These are phyloP conservation scores for Danio choprae DNA, from an alignment of 2,797 vertebrate genomes.

Conservation along the genomic window DNA sequence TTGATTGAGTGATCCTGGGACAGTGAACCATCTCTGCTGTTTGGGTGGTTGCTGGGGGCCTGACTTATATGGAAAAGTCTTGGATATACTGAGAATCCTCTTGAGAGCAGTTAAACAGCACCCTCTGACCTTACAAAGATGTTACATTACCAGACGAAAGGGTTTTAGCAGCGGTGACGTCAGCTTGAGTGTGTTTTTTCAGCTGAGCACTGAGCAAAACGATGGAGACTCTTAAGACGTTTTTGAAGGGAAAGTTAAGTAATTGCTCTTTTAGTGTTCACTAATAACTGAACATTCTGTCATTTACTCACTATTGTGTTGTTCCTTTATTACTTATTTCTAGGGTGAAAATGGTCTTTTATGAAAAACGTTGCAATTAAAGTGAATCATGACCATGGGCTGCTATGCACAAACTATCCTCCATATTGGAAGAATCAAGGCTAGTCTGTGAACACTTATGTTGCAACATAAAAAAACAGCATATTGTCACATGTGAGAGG, in stretches of 20 bases:
- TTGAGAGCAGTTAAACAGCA: constrained; percentile 58
- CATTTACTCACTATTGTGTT: background rate
- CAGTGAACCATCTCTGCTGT: constrained; percentile 47
- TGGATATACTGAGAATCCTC: constrained; percentile 58
- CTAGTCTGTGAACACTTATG: too few species aligned
- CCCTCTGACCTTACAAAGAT: constrained; percentile 58
- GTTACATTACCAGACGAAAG: constrained; percentile 56
- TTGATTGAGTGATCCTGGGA: constrained; percentile 47
- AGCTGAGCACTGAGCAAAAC: constrained; percentile 55
- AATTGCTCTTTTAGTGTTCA: background rate
- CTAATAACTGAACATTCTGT: background rate
- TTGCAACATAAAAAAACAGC: too few species aligned
- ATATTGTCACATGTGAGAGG: too few species aligned
- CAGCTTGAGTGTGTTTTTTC: constrained; percentile 59
- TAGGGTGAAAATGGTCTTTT: too few species aligned
- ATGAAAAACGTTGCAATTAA: background rate
- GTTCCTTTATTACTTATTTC: background rate
- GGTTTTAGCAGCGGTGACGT: constrained; percentile 59
- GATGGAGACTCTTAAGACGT: constrained; percentile 41
- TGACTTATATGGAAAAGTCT: constrained; percentile 51
- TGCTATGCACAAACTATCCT: too few species aligned
- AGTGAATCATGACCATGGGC: background rate
- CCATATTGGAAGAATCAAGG: too few species aligned
- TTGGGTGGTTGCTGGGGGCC: constrained; percentile 32
- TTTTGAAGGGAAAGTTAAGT: constrained; percentile 14